Evolutionary conservation across 2,888 invertebrate species (phyloP), one percentile per base, ranked within the genome.

Genomic region (Drosophila siamana): DNA sequence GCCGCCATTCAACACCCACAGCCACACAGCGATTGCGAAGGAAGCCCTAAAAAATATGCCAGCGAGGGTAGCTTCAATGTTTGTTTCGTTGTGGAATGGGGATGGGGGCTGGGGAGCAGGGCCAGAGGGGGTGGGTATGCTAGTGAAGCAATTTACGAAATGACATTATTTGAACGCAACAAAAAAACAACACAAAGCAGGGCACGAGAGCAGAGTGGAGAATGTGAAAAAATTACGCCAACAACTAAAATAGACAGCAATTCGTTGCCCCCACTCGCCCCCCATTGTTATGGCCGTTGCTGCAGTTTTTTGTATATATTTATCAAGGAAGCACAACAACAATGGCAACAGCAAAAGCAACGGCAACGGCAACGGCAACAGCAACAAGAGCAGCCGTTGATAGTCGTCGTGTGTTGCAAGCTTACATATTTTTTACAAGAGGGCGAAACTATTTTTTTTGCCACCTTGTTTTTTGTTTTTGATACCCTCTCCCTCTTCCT

Each of bases 81-180:
- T 55, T n/a, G n/a, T n/a, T n/a, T n/a, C n/a, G n/a, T n/a, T n/a
- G n/a, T n/a, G n/a, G n/a, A n/a, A n/a, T n/a, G n/a, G n/a, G n/a
- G n/a, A n/a, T n/a, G n/a, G n/a, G n/a, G n/a, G n/a, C n/a, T n/a
- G n/a, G n/a, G n/a, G n/a, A n/a, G n/a, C n/a, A n/a, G n/a, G n/a
- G n/a, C n/a, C n/a, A n/a, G n/a, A n/a, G n/a, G 22, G 43, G 43
- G 22, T 11, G n/a, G 40, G 40, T 8, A 38, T 26, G 46, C 64
- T 70, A 84, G 69, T 87, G 86, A 78, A 82, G 84, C 88, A 86
- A 84, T 84, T 84, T 87, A 85, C 86, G 62, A 85, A 84, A 84
- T 87, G 84, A 82, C 88, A 84, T 84, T 84, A 85, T 85, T 87
- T 80, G 88, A 86, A 78, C 80, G 74, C 86, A 87, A 74, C 13